phyloP scores from a whole-genome alignment of 2,888 invertebrate species.

The Noctuana brunneofusca region DNA sequence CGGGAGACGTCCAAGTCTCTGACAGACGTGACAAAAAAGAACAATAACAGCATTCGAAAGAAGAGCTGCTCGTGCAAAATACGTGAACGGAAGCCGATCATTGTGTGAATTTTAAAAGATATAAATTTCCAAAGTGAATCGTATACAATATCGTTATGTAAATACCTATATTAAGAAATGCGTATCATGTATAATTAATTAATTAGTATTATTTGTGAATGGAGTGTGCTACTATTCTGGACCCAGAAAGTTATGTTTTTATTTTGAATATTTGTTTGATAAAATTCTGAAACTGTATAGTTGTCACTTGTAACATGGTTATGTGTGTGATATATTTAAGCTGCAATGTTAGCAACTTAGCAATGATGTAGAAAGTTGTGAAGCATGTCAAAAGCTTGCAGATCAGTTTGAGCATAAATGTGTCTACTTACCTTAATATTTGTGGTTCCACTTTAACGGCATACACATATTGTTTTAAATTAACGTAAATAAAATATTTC shows the following conservation, averaged over 20 bases:
- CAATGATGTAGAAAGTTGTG: too few species aligned
- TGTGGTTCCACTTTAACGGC: not conserved
- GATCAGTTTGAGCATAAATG: conserved; percentile 17
- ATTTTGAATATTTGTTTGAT: not conserved
- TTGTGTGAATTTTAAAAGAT: conserved; percentile 50
- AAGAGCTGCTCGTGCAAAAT: conserved; percentile 75
- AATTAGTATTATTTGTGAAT: conserved; percentile 22
- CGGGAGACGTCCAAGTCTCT: conserved; percentile 66
- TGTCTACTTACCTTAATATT: not conserved
- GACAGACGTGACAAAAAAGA: conserved; percentile 56
- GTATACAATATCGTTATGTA: not conserved
- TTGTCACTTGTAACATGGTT: conserved; percentile 5
- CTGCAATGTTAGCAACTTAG: conserved; percentile 12
- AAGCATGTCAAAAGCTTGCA: conserved; percentile 32
- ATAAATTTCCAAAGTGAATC: conserved; percentile 3
- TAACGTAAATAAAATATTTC: conserved; percentile 39
- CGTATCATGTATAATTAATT: conserved; percentile 3
- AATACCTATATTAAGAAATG: not conserved
- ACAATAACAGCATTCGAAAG: conserved; percentile 57
- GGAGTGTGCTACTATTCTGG: conserved; percentile 22
- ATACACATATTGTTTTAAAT: conserved; percentile 36
- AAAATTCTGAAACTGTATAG: not conserved
- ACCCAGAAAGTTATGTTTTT: conserved; percentile 10
- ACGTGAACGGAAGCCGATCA: conserved; percentile 67
- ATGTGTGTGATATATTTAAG: conserved; percentile 17